Percentiles rank a stretch among this genome's conserved stretches.
Conservation (phyloP, 2,797 vertebrate species). For the Siniperca obscura region DNA sequence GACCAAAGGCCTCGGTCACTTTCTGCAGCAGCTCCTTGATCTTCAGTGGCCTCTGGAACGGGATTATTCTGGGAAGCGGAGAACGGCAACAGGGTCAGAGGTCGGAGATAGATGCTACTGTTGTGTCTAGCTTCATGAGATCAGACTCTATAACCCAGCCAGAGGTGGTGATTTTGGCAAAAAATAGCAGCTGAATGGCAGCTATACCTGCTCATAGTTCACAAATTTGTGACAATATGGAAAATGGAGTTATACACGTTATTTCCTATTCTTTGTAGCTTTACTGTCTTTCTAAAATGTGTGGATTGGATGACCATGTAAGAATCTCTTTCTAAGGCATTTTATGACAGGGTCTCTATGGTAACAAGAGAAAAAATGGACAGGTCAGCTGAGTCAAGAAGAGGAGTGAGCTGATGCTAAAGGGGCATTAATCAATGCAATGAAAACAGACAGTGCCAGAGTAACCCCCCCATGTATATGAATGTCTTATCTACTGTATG, state of each 20-base stretch:
- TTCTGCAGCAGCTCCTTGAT: constrained; percentile 93
- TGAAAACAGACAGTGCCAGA: constrained; percentile 40
- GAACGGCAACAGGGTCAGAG: constrained; percentile 44
- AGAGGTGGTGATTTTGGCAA: neutral
- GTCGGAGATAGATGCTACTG: constrained; percentile 25
- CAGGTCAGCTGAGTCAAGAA: constrained; percentile 64
- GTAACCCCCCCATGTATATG: constrained; percentile 4
- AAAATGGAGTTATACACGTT: neutral
- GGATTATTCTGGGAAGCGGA: constrained; percentile 88
- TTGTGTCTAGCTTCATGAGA: constrained; percentile 33
- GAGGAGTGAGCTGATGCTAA: constrained; percentile 40
- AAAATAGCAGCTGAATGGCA: neutral
- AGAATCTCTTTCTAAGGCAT: neutral
- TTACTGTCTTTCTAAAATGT: neutral
- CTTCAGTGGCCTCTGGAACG: constrained; percentile 90
- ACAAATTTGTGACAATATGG: neutral
- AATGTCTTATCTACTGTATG: constrained; percentile 48
- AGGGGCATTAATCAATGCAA: constrained; percentile 61
- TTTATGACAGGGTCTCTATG: constrained; percentile 41
- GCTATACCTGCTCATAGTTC: neutral
- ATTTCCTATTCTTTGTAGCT: neutral
- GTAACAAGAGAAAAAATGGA: constrained; percentile 50
- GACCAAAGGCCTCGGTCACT: constrained; percentile 93
- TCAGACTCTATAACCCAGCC: neutral
- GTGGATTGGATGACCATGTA: neutral